These are phyloP conservation scores for Pristionchus japonicus DNA, from an alignment of 2,888 invertebrate genomes.

Conservation along the genomic window DNA sequence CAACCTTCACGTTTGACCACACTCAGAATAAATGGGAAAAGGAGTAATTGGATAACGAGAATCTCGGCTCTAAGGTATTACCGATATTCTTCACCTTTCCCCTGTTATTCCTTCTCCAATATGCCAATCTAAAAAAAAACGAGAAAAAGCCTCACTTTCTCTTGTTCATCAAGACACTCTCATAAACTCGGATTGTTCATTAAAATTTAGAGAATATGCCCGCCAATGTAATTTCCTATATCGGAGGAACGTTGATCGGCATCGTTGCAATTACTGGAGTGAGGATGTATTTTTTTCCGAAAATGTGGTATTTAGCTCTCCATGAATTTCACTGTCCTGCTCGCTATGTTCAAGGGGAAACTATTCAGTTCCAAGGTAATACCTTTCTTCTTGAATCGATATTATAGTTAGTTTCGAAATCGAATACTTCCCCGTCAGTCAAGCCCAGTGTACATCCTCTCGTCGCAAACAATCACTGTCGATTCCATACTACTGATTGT, in stretches of 20 bases:
- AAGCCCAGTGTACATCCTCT: conserved; percentile 6
- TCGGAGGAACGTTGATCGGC: not conserved
- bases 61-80: not conserved
- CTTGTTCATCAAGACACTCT: too few relatives aligned
- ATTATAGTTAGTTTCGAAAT: not conserved
- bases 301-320: not conserved
- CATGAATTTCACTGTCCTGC: not conserved
- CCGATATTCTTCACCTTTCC: not conserved
- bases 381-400: not conserved
- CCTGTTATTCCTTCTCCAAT: too few relatives aligned
- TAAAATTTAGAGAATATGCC: not conserved
- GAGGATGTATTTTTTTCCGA: not conserved
- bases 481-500: not conserved
- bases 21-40: not conserved
- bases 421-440: not conserved
- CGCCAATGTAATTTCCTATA: not conserved
- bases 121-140: too few relatives aligned
- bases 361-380: not conserved
- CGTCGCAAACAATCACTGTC: not conserved
- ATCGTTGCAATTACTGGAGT: not conserved
- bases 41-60: not conserved
- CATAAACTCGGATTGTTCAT: too few relatives aligned
- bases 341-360: not conserved
- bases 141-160: too few relatives aligned
- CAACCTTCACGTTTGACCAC: not conserved